These are phyloP conservation scores for Musca vetustissima DNA, from an alignment of 1,140 invertebrate species.

Conservation along the genomic window DNA sequence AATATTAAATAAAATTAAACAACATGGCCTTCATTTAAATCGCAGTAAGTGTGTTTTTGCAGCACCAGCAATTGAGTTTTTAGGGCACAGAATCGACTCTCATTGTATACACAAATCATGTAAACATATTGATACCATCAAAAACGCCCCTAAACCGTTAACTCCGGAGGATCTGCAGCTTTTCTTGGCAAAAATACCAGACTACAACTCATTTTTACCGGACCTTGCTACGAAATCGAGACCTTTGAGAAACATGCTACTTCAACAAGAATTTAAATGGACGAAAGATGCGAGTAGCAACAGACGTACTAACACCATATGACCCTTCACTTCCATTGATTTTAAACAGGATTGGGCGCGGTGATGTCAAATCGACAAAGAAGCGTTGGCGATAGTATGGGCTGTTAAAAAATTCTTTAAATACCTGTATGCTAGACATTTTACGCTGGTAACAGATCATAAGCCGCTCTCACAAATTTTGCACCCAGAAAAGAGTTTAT, in stretches of 20 bases:
- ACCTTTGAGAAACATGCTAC: slow-evolving; percentile 12
- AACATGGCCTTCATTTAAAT: slow-evolving; percentile 27
- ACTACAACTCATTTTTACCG: slow-evolving; percentile 11
- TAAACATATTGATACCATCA: slow-evolving; percentile 43
- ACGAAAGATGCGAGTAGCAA: background rate
- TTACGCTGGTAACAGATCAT: slow-evolving; percentile 58
- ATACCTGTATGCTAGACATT: slow-evolving; percentile 55
- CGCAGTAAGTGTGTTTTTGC: slow-evolving; percentile 23
- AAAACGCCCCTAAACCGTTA: slow-evolving; percentile 27
- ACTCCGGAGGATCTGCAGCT: slow-evolving; percentile 12
- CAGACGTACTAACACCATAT: slow-evolving; percentile 20
- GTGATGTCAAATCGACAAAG: slow-evolving; percentile 54
- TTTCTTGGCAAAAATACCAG: slow-evolving; percentile 6
- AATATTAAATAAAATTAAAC: slow-evolving; percentile 23
- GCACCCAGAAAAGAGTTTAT: slow-evolving; percentile 37
- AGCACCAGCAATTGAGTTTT: slow-evolving; percentile 13
- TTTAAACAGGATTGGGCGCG: background rate
- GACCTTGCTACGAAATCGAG: background rate
- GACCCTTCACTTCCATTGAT: slow-evolving; percentile 12
- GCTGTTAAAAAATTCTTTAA: slow-evolving; percentile 52
- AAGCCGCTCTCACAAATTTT: slow-evolving; percentile 55
- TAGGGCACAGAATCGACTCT: slow-evolving; percentile 20
- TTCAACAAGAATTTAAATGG: slow-evolving; percentile 9
- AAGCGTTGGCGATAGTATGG: slow-evolving; percentile 55
- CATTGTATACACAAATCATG: slow-evolving; percentile 46